Evolutionary conservation across 2,113 vertebrate species (phyloP), one percentile per base, ranked within the genome.

Genomic region (Hemicordylus capensis): DNA sequence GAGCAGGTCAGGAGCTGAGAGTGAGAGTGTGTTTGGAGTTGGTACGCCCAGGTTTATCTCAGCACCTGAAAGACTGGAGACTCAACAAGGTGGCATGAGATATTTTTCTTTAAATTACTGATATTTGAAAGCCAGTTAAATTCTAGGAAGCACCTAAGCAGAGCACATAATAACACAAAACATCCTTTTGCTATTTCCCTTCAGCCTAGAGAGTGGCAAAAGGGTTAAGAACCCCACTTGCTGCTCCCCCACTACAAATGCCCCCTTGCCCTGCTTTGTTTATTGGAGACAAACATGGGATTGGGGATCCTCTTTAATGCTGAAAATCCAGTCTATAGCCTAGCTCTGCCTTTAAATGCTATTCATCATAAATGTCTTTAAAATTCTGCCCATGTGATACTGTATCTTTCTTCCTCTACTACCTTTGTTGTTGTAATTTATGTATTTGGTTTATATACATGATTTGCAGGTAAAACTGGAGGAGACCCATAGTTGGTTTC

Each of bases 391-490:
- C 76, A 12, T 48, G 84, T 51, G 76, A 61, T 79, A n/a, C n/a
- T n/a, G n/a, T n/a, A n/a, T 28, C 42, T 70, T 81, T 39, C 39
- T 22, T 59, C 20, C 59, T 76, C 84, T 54, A 72, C 34, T 79
- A 37, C 9, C 75, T 78, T 78, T 78, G 63, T 67, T 69, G 34
- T 64, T 59, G 34, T 79, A 85, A 85, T 85, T 85, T 79, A 78
- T 79, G 48, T 59, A 70, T 76, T 79, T 61, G 54, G 64, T 85
- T 85, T 79, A 54, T 48, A 51, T 2, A 31, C n/a, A 61, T 79
- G 76, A 85, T 85, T 85, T 85, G 63, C 69, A 59, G 20, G 72
- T 80, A 37, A 61, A 84, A 56, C 3, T 85, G 76, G 37, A 59
- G 51, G 19, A 78, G 66, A 58, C 20, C 54, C 59, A 58, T 20